Percentiles rank a stretch among this genome's conserved stretches.
Conservation (phyloP, 2,888 invertebrate species). For the Melanchra persicariae region DNA sequence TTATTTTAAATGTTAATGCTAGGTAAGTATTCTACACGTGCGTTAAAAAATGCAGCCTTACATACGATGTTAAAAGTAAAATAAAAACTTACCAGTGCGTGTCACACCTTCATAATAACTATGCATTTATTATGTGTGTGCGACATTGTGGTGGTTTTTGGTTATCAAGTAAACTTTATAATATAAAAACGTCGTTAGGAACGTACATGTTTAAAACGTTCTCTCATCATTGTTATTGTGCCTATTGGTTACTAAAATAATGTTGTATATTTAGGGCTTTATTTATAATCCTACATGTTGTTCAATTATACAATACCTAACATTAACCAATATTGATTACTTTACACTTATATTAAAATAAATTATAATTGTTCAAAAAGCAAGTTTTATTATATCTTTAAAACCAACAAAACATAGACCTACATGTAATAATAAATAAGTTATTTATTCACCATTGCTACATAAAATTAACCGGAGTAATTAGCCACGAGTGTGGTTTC, state of each 20-base stretch:
- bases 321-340: constrained; percentile 45
- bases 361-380: constrained; percentile 46
- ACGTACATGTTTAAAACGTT: constrained; percentile 22
- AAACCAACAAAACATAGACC: constrained; percentile 15
- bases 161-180: neutral
- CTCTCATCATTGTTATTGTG: constrained; percentile 35
- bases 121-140: neutral
- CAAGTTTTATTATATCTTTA: constrained; percentile 48
- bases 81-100: neutral
- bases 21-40: neutral
- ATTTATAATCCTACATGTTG: constrained; percentile 40
- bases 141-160: neutral
- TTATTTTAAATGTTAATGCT: neutral
- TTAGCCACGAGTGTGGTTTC: constrained; percentile 69
- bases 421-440: constrained; percentile 19
- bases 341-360: constrained; percentile 48
- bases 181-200: neutral
- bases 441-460: constrained; percentile 15
- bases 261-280: constrained; percentile 34
- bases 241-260: constrained; percentile 37
- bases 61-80: constrained; percentile 8
- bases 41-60: constrained; percentile 1
- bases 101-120: neutral
- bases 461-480: constrained; percentile 65
- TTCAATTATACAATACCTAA: constrained; percentile 6